Percentiles rank a stretch among this genome's conserved stretches.
These are phyloP conservation scores for Saimiri boliviensis DNA, from an alignment of 2,113 vertebrate genomes.

Conservation along the genomic window DNA sequence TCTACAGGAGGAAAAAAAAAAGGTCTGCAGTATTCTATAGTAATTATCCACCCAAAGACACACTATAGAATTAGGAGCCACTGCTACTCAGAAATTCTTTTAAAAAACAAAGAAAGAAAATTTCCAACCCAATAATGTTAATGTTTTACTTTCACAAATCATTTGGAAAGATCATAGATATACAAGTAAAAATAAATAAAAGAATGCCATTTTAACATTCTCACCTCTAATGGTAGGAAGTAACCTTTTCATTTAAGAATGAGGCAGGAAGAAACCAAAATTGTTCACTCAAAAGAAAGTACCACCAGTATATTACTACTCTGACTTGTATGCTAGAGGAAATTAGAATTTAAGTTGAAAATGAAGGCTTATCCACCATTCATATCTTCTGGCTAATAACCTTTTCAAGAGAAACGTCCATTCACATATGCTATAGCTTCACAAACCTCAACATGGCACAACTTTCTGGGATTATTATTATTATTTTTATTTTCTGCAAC, in stretches of 20 bases:
- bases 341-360: neutral
- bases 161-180: slow-evolving; percentile 56
- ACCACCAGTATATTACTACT: neutral
- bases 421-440: neutral
- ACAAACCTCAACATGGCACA: neutral
- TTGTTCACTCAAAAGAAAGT: slow-evolving; percentile 30
- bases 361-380: neutral
- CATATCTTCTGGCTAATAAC: neutral
- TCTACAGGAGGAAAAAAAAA: neutral
- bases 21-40: slow-evolving; percentile 63
- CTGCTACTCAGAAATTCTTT: slow-evolving; percentile 7
- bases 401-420: neutral
- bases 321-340: neutral
- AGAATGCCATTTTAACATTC: slow-evolving; percentile 34
- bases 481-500: neutral
- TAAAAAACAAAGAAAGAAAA: slow-evolving; percentile 44
- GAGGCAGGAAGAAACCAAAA: slow-evolving; percentile 26
- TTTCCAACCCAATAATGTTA: neutral
- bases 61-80: neutral
- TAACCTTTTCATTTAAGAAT: slow-evolving; percentile 62
- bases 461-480: neutral
- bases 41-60: slow-evolving; percentile 69
- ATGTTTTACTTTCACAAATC: slow-evolving; percentile 46
- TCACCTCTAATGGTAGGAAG: slow-evolving; percentile 26
- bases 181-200: slow-evolving; percentile 62